Conservation (phyloP, 2,113 vertebrate species). For the Cavia porcellus region DNA sequence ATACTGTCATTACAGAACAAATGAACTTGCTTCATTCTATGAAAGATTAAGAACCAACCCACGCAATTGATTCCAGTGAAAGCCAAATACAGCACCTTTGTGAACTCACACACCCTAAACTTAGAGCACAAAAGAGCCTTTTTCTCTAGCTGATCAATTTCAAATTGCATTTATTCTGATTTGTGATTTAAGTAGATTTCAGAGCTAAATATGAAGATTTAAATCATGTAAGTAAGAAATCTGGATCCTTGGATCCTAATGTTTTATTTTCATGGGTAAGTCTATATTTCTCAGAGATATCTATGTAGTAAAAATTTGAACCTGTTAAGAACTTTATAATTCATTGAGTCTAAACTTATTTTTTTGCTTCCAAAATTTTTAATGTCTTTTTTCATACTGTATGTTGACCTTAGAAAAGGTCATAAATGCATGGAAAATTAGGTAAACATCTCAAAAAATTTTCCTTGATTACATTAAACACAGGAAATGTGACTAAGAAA, state of each 20-base stretch:
- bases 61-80: background rate
- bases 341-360: background rate
- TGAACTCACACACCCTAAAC: background rate
- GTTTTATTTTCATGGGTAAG: background rate
- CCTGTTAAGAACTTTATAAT: background rate
- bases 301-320: slow-evolving; percentile 19
- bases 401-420: background rate
- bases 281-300: background rate
- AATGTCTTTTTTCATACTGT: background rate
- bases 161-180: background rate
- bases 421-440: background rate
- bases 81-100: background rate
- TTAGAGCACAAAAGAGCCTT: background rate
- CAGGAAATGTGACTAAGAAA: background rate
- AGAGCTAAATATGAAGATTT: background rate
- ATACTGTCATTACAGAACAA: background rate
- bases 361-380: slow-evolving; percentile 14
- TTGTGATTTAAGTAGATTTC: background rate
- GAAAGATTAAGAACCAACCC: background rate
- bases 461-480: background rate
- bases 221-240: background rate
- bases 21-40: background rate
- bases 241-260: background rate
- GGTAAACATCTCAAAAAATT: background rate
- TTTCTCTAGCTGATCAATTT: background rate